These are phyloP conservation scores for Philypnodon macrostomus DNA, from an alignment of 2,797 vertebrate species.

Conservation along the genomic window DNA sequence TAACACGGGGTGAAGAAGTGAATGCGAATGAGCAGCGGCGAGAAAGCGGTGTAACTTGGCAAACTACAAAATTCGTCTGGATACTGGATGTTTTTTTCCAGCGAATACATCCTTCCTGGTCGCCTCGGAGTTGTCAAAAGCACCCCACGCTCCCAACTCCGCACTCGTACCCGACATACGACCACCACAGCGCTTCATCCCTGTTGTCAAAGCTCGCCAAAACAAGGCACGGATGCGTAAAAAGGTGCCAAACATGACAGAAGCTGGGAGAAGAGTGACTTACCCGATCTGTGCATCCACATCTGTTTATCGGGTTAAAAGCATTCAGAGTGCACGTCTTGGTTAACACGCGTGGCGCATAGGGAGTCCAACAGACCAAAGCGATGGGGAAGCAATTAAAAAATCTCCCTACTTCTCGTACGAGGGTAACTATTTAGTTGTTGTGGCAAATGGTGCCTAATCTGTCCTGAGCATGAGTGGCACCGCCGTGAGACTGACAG, in stretches of 20 bases:
- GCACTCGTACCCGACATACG: slow-evolving; percentile 1
- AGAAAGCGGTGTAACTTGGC: slow-evolving; percentile 29
- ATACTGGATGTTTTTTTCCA: slow-evolving; percentile 2
- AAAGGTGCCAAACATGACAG: slow-evolving; percentile 30
- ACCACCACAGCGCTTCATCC: slow-evolving; percentile 5
- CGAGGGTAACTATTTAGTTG: slow-evolving; percentile 78
- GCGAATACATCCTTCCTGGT: slow-evolving; percentile 3
- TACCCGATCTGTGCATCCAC: slow-evolving; percentile 76
- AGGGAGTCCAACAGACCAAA: slow-evolving; percentile 33
- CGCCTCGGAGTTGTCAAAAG: slow-evolving; percentile 29
- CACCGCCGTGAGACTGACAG: slow-evolving; percentile 65
- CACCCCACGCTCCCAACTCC: slow-evolving; percentile 33
- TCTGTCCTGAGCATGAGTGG: slow-evolving; percentile 78
- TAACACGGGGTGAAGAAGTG: neutral
- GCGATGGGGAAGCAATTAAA: slow-evolving; percentile 49
- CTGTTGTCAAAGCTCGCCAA: slow-evolving; percentile 34
- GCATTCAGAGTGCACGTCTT: slow-evolving; percentile 26
- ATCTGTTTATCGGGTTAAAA: slow-evolving; percentile 71
- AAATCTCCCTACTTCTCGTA: slow-evolving; percentile 63
- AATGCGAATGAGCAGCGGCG: neutral
- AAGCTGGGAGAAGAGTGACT: slow-evolving; percentile 64
- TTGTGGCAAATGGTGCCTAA: slow-evolving; percentile 80
- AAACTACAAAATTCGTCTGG: slow-evolving; percentile 20
- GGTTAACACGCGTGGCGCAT: neutral
- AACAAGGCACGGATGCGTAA: slow-evolving; percentile 22